A percentile compares a stretch with the other conserved stretches of the same genome.
Conservation (phyloP, 1,140 invertebrate species). For the Chironomus striatipennis region DNA sequence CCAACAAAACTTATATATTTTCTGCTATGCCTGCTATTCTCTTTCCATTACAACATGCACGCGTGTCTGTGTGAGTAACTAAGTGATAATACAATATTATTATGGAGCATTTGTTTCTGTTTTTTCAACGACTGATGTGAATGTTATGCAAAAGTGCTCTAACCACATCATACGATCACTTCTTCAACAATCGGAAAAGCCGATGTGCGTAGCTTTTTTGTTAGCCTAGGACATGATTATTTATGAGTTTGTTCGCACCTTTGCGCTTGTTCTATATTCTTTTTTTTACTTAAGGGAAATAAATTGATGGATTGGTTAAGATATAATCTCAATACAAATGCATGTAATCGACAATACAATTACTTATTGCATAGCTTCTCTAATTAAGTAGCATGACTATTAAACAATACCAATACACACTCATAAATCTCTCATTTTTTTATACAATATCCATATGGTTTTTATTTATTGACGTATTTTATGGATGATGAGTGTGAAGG, state of each 20-base stretch:
- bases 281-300: too few species aligned
- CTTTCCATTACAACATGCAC: neutral
- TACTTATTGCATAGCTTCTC: too few species aligned
- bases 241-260: neutral
- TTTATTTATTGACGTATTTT: too few species aligned
- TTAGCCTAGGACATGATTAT: slow-evolving; percentile 1
- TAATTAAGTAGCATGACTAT: too few species aligned
- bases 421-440: too few species aligned
- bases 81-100: slow-evolving; percentile 12
- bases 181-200: neutral
- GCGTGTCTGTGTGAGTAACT: neutral
- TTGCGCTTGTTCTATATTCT: too few species aligned
- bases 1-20: neutral
- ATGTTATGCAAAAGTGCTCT: neutral
- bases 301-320: too few species aligned
- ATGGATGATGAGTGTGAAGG: too few species aligned
- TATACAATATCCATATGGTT: too few species aligned
- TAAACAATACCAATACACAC: too few species aligned
- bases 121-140: neutral
- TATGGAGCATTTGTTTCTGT: neutral
- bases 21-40: neutral
- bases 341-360: too few species aligned
- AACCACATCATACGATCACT: neutral
- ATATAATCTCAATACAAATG: too few species aligned
- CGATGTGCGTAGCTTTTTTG: neutral